Conservation (phyloP, 2,113 vertebrate genomes). For the Grallaria varia region DNA sequence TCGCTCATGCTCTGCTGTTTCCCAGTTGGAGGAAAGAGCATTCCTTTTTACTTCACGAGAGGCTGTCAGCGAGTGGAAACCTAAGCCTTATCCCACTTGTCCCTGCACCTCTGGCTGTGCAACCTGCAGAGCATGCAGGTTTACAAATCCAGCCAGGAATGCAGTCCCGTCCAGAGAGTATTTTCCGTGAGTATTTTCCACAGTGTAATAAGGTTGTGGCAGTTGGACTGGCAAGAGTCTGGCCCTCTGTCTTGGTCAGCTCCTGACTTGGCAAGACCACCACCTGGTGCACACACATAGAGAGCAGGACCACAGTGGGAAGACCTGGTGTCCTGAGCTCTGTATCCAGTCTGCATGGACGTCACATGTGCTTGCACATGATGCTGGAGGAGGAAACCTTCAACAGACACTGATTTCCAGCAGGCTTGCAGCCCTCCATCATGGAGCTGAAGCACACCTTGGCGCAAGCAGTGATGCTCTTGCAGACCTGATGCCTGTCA, state of each 20-base stretch:
- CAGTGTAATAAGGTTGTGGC: fast-evolving
- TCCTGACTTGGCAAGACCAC: background rate
- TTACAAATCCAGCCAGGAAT: background rate
- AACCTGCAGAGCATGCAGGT: background rate
- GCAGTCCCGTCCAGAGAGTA: fast-evolving
- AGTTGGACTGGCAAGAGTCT: background rate
- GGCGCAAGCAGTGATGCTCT: fast-evolving
- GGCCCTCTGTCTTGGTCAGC: background rate
- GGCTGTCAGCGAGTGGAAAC: background rate
- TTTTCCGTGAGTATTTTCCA: background rate
- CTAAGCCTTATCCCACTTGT: background rate
- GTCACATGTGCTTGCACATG: fast-evolving
- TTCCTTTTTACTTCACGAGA: background rate
- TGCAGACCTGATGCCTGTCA: background rate
- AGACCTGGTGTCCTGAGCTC: background rate
- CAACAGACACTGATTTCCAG: background rate
- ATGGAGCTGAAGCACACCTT: fast-evolving
- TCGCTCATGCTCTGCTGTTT: background rate
- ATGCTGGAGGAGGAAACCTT: background rate
- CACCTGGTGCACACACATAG: fast-evolving
- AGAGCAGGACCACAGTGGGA: background rate
- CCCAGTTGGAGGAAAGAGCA: background rate
- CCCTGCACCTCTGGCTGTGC: background rate
- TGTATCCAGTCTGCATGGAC: fast-evolving
- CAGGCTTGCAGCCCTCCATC: fast-evolving